Percentiles rank a stretch among this genome's conserved stretches.
Conservation (phyloP, 2,113 vertebrate genomes). For the Lasiurus cinereus region DNA sequence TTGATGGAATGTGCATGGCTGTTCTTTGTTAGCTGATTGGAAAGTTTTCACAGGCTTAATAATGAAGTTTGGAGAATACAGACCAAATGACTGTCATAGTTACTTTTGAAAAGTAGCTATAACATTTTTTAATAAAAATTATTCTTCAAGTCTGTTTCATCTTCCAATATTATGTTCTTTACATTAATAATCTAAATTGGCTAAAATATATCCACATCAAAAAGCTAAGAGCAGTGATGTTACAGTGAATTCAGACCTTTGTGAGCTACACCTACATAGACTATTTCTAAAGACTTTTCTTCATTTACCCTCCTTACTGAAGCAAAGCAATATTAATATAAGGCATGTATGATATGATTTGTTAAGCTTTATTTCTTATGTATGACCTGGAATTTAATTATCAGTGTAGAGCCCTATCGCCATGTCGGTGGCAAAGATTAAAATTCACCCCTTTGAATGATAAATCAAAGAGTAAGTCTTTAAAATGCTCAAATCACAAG, state of each 20-base stretch:
- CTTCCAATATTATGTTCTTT: conserved; percentile 52
- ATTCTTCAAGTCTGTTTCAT: conserved; percentile 59
- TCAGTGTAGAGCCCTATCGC: neutral
- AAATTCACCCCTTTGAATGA: neutral
- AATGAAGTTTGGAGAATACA: conserved; percentile 18
- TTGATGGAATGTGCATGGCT: neutral
- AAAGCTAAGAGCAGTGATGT: conserved; percentile 26
- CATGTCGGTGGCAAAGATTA: neutral
- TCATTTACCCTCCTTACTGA: neutral
- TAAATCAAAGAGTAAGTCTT: neutral
- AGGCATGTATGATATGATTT: neutral
- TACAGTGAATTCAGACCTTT: neutral
- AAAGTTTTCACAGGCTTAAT: conserved; percentile 25
- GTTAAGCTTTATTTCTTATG: neutral
- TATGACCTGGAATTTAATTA: neutral
- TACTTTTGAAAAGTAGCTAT: conserved; percentile 59
- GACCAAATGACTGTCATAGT: conserved; percentile 31
- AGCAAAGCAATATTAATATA: neutral
- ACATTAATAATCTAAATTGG: conserved; percentile 47
- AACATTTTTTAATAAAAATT: conserved; percentile 52
- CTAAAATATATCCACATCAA: conserved; percentile 44
- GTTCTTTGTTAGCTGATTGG: neutral
- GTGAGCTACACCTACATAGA: neutral
- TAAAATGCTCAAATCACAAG: neutral
- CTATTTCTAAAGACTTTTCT: neutral